These are phyloP conservation scores for Sebastes cheni DNA, from an alignment of 2,797 vertebrate genomes.

Conservation along the genomic window DNA sequence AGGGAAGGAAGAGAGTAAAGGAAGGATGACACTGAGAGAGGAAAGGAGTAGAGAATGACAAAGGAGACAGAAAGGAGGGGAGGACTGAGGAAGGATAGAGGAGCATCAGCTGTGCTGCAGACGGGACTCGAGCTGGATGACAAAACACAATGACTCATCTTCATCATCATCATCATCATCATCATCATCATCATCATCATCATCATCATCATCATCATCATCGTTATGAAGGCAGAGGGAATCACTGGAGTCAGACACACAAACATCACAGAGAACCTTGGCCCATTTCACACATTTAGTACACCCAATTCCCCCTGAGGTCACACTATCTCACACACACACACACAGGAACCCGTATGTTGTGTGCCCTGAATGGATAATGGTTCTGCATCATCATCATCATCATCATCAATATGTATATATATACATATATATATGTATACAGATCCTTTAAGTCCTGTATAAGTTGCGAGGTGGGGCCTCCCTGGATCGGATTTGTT, in stretches of 20 bases:
- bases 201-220: background rate
- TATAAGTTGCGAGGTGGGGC: too few species aligned
- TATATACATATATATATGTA: too few species aligned
- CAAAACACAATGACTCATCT: conserved; percentile 23
- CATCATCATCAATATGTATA: too few species aligned
- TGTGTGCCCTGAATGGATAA: conserved; percentile 72
- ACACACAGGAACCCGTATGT: conserved; percentile 64
- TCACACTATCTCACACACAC: background rate
- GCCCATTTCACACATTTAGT: conserved; percentile 73
- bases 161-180: background rate
- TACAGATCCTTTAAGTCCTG: too few species aligned
- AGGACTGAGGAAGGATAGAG: background rate
- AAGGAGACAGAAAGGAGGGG: background rate
- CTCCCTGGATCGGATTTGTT: too few species aligned
- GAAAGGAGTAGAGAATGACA: background rate
- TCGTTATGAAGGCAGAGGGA: background rate
- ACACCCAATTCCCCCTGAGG: conserved; percentile 34
- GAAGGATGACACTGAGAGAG: too few species aligned
- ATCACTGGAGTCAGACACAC: conserved; percentile 35
- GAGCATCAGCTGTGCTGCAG: conserved; percentile 23
- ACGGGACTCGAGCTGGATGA: background rate
- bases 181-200: background rate
- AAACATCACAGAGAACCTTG: conserved; percentile 36
- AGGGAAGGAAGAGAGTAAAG: too few species aligned
- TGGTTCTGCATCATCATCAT: conserved; percentile 46